Conservation (phyloP, 2,797 vertebrate genomes). For the Telmatherina bonti region DNA sequence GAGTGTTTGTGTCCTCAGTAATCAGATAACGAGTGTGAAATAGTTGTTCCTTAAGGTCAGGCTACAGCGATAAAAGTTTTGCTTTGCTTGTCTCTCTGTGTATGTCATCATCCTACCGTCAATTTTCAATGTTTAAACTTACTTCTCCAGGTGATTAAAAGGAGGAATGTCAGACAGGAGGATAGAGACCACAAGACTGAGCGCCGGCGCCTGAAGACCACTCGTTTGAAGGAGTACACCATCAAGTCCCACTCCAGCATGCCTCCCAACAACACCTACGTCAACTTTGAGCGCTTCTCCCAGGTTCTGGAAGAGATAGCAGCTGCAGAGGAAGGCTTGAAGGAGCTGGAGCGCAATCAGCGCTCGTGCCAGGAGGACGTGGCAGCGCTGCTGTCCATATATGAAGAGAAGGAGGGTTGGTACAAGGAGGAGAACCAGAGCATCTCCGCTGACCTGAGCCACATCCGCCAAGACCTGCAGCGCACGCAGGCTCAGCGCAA, state of each 20-base stretch:
- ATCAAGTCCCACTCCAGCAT: slow-evolving; percentile 99
- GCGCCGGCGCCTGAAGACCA: slow-evolving; percentile 94
- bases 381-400: slow-evolving; percentile 92
- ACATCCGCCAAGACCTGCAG: slow-evolving; percentile 92
- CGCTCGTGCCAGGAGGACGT: slow-evolving; percentile 92
- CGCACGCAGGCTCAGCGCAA: slow-evolving; percentile 88
- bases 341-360: slow-evolving; percentile 90
- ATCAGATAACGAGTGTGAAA: background rate
- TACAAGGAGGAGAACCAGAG: slow-evolving; percentile 95
- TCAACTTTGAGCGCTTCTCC: slow-evolving; percentile 98
- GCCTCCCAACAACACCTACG: slow-evolving; percentile 99
- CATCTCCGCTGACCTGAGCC: slow-evolving; percentile 89
- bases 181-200: slow-evolving; percentile 90
- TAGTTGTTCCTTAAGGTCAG: background rate
- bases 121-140: background rate
- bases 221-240: slow-evolving; percentile 98
- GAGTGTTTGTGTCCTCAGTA: background rate
- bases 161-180: slow-evolving; percentile 92
- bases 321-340: slow-evolving; percentile 89
- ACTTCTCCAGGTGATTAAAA: slow-evolving; percentile 90
- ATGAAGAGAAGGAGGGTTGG: slow-evolving; percentile 96
- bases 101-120: background rate
- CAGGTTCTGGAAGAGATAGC: slow-evolving; percentile 95
- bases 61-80: background rate
- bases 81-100: background rate